Evolutionary conservation across 2,113 vertebrate species (phyloP).

Genomic region (Xyliphius kryptos): DNA sequence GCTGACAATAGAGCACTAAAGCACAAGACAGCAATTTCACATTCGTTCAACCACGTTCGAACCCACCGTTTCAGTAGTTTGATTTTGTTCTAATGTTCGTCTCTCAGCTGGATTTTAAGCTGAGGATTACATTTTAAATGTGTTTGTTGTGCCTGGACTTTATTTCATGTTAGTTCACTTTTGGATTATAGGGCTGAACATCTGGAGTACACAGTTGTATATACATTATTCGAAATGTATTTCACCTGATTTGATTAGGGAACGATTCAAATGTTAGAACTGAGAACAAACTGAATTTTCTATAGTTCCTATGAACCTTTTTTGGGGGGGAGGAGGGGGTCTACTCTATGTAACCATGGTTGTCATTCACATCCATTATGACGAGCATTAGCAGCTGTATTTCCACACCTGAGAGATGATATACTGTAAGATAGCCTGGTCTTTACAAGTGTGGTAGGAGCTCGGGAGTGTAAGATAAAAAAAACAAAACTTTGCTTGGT

Average conservation of each 20-base stretch:
- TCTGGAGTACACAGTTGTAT: conserved; percentile 31
- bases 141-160: conserved; percentile 44
- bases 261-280: conserved; percentile 15
- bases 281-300: conserved; percentile 24
- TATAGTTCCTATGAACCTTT: conserved; percentile 26
- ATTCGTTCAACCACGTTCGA: conserved; percentile 21
- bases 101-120: conserved; percentile 17
- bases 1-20: conserved; percentile 19
- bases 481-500: conserved; percentile 51
- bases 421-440: conserved; percentile 31
- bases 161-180: conserved; percentile 39
- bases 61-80: conserved; percentile 30
- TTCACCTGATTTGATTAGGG: conserved; percentile 17
- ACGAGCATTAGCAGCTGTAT: conserved; percentile 22
- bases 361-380: conserved; percentile 32
- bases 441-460: conserved; percentile 21
- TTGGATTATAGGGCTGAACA: conserved; percentile 37
- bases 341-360: conserved; percentile 29
- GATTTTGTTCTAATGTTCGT: conserved; percentile 31
- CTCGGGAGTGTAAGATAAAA: conserved; percentile 10
- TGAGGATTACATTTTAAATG: conserved; percentile 35
- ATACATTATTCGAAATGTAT: conserved; percentile 35
- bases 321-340: no score
- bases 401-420: conserved; percentile 31
- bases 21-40: conserved; percentile 30